A percentile compares a stretch with the other conserved stretches of the same genome.
phyloP scores from a whole-genome alignment of 2,113 vertebrate species.

The Ictalurus punctatus region DNA sequence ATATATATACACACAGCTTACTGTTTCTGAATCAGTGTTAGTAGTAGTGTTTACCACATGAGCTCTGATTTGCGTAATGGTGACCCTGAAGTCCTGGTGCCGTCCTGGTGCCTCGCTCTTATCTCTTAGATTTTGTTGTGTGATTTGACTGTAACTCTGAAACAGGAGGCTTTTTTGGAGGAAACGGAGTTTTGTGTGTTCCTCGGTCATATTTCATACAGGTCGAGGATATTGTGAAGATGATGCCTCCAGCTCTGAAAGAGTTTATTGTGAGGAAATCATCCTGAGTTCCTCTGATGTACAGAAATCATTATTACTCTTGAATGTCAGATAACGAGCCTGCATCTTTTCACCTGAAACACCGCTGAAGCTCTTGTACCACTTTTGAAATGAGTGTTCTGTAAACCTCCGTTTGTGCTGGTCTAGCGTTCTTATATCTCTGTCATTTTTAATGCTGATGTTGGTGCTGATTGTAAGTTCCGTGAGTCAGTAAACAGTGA shows the following conservation, averaged over 20 bases:
- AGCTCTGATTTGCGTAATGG: neutral
- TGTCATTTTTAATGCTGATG: neutral
- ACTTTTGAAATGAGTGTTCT: neutral
- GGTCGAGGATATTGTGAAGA: neutral
- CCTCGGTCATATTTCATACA: neutral
- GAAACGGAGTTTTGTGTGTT: neutral
- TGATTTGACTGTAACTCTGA: neutral
- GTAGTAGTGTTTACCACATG: neutral
- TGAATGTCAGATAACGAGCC: neutral
- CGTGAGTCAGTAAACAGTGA: neutral
- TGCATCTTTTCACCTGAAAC: neutral
- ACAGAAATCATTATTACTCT: neutral
- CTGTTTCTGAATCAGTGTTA: too few species aligned
- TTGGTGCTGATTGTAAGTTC: neutral
- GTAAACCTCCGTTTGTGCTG: neutral
- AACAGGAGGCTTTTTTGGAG: neutral
- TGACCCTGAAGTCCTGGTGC: neutral
- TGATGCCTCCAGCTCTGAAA: neutral
- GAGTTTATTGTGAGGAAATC: neutral
- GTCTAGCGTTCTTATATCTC: neutral
- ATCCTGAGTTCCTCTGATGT: neutral
- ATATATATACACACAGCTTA: too few species aligned
- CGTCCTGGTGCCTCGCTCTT: neutral
- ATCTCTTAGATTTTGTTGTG: neutral
- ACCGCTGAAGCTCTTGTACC: neutral